phyloP scores from a whole-genome alignment of 2,797 vertebrate genomes.

The Hafferia zeledoni region DNA sequence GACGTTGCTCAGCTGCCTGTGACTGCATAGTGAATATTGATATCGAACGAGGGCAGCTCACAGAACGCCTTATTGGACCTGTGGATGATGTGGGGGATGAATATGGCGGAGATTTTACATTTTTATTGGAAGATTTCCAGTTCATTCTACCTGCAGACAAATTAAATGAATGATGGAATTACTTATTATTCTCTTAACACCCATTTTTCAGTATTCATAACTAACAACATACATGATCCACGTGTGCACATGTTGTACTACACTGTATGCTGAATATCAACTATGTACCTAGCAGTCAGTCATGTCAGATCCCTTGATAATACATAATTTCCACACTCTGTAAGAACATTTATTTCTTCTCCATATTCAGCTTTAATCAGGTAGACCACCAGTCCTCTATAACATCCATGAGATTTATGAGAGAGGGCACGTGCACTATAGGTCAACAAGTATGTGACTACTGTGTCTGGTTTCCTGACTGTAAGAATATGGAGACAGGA shows the following conservation, averaged over 20 bases:
- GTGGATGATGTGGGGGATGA: slow-evolving; percentile 78
- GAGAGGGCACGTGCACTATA: neutral
- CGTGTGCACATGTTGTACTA: neutral
- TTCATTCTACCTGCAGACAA: slow-evolving; percentile 79
- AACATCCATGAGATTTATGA: neutral
- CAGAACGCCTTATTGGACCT: slow-evolving; percentile 90
- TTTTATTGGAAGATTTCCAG: slow-evolving; percentile 83
- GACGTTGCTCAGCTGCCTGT: slow-evolving; percentile 80
- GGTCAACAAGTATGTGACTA: neutral
- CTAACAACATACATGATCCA: neutral
- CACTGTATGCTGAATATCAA: neutral
- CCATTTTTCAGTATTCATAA: neutral
- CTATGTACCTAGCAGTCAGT: neutral
- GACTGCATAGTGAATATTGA: slow-evolving; percentile 83
- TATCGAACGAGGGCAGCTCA: slow-evolving; percentile 96
- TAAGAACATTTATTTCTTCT: neutral
- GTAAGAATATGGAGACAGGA: neutral
- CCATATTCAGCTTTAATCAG: neutral
- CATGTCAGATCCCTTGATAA: neutral
- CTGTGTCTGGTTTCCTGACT: neutral
- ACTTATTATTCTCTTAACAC: neutral
- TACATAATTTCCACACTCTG: neutral
- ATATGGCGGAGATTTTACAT: slow-evolving; percentile 73
- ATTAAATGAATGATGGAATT: neutral
- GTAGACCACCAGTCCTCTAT: neutral